Evolutionary conservation across 2,797 vertebrate species (phyloP).

Genomic region (Lepus oiostolus): DNA sequence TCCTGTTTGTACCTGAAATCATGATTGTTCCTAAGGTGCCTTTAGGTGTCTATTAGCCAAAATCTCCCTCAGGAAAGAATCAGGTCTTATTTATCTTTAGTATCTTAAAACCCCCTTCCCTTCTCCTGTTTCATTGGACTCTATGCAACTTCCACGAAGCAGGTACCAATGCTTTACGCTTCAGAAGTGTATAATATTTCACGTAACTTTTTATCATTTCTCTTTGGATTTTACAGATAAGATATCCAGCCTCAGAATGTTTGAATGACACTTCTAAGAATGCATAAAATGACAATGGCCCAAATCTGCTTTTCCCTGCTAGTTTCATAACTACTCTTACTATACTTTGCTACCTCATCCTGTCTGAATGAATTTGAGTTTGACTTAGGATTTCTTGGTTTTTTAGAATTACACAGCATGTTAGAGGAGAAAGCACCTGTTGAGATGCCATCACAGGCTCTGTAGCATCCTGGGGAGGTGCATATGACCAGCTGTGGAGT

Average conservation of each 20-base stretch:
- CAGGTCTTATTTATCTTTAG: not conserved
- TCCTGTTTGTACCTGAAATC: not conserved
- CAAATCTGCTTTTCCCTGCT: not conserved
- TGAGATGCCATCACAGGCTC: constrained; percentile 62
- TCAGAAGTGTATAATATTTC: not conserved
- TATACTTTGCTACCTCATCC: not conserved
- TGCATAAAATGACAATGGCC: not conserved
- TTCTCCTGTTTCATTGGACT: not conserved
- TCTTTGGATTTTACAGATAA: constrained; percentile 32
- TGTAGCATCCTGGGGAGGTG: constrained; percentile 71
- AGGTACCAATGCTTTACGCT: not conserved
- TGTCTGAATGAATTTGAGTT: constrained; percentile 50
- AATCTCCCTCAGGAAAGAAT: not conserved
- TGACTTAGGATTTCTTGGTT: constrained; percentile 31
- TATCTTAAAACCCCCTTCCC: not conserved
- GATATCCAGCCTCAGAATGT: not conserved
- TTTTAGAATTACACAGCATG: constrained; percentile 47
- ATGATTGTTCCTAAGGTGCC: not conserved
- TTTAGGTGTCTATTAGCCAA: not conserved
- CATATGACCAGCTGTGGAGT: constrained; percentile 38
- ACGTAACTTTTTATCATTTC: not conserved
- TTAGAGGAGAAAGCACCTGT: constrained; percentile 74
- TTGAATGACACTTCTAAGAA: not conserved
- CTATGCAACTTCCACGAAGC: not conserved
- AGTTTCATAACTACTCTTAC: not conserved